phyloP scores from a whole-genome alignment of 2,113 vertebrate genomes.

The Nyctibius bracteatus region DNA sequence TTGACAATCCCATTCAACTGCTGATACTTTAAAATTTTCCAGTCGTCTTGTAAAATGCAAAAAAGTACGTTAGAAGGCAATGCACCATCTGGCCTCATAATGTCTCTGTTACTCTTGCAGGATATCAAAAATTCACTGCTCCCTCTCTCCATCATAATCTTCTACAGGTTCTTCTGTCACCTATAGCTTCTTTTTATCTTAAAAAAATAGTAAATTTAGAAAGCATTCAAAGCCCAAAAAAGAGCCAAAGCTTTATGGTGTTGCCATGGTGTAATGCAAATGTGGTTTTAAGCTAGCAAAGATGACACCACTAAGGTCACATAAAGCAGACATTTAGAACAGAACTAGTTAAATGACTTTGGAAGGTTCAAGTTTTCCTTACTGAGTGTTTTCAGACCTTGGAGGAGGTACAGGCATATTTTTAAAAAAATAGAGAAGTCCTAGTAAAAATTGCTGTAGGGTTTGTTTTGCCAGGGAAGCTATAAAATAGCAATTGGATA shows the following conservation, averaged over 20 bases:
- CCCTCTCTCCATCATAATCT: not conserved
- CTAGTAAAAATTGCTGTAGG: not conserved
- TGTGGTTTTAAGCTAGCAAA: not conserved
- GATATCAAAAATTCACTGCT: not conserved
- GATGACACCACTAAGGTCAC: not conserved
- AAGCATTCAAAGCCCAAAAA: not conserved
- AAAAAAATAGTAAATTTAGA: not conserved
- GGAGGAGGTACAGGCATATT: not conserved
- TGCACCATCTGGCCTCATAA: not conserved
- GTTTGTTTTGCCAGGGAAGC: not conserved
- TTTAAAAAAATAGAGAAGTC: not conserved
- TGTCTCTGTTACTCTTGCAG: not conserved
- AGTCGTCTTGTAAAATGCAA: not conserved
- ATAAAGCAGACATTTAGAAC: not conserved
- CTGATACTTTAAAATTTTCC: not conserved
- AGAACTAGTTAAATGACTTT: not conserved
- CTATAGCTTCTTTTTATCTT: not conserved
- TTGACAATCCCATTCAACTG: not conserved
- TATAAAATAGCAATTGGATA: not conserved
- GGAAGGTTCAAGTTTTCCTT: not conserved
- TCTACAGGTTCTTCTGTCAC: not conserved
- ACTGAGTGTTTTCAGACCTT: not conserved
- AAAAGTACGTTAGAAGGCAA: not conserved
- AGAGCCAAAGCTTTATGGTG: not conserved
- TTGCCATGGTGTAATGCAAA: not conserved